Base-by-base conservation (phyloP, 2,113 vertebrate species). In the Eurypyga helias region DNA sequence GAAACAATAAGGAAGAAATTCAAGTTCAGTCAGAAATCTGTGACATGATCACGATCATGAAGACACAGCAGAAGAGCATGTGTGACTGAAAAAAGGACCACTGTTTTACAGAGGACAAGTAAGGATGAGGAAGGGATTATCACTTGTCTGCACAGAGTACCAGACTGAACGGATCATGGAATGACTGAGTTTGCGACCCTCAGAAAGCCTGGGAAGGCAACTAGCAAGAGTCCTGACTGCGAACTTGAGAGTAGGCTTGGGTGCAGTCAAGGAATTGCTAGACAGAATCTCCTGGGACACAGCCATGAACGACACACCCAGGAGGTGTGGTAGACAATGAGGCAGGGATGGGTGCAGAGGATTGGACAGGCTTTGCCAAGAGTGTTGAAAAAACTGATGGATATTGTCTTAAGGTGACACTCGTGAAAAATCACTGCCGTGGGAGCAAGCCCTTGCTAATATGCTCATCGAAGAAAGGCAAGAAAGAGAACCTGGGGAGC, bases 51-150 rank as follows among this genome's bases (percentile, higher is more conserved):
- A 15, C 2, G 46, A 48, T 18, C 49, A 34, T 3, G 21, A 34
- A 46, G n/a, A 52, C 0, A 46, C 0, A 52, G 49, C 2, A 46
- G 49, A 81, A 81, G 17, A 82, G 31, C 25, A 7, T 1, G 3
- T 0, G 6, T 26, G 61, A 25, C 7, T 21, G 61, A 33, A 17
- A 61, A 66, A 82, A n/a, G 2, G 8, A 33, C 11, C 13, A 17
- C 0, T n/a, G 58, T 62, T 73, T 31, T 52, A 33, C 13, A 52
- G 41, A 52, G 45, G 5, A 52, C 18, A 23, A 31, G 36, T 23
- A 66, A 69, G 33, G 38, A 34, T 7, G 46, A 61, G 38, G 43
- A 43, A n/a, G 13, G 26, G n/a, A 70, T 43, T 34, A 38, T 5
- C 20, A 23, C 33, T 10, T 7, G 17, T 51, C 19, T 85, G 29